Evolutionary conservation across 2,888 invertebrate genomes (phyloP), one percentile per base, ranked within the genome.

Genomic region (Clanis bilineata): DNA sequence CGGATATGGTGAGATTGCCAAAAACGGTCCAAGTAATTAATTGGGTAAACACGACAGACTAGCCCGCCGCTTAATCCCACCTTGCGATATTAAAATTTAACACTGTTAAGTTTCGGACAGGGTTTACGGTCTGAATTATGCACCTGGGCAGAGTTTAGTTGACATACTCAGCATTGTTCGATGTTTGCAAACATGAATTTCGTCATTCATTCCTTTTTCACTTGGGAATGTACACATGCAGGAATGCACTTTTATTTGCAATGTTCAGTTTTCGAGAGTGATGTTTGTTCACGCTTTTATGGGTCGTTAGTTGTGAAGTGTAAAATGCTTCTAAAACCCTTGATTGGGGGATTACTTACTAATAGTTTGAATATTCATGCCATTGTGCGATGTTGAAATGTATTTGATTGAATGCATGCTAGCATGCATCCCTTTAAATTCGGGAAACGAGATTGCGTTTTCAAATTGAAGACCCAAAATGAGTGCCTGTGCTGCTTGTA

Each of bases 1-100:
- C 71, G 67, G 77, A 77, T 79, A 77, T 79, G 76, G 51, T 51
- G 18, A 32, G 74, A 74, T 80, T 74, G 70, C 68, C 66, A 71
- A 73, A 74, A 76, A 72, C 71, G 74, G 68, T 68, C 71, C 64
- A 60, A 66, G 70, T 76, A 83, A 85, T 87, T 86, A 83, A 82
- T 80, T 82, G 72, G 75, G 77, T 82, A 85, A 83, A 85, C 81
- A 80, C 69, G 69, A 25, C 18, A 25, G 69, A 51, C 18, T 58
- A 38, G 51, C 36, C 58, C 44, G 9, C 25, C 36, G 21, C 58
- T 51, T 36, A 58, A 58, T 58, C 39, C 51, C 58, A 58, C 47
- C 39, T 58, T 39, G 38, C 38, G 39, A 51, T 58, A 58, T 58
- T 58, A n/a, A 58, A 58, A 51, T 58, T 51, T n/a, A 51, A 51